phyloP scores from a whole-genome alignment of 2,797 vertebrate genomes.

The Acrocephalus scirpaceus region DNA sequence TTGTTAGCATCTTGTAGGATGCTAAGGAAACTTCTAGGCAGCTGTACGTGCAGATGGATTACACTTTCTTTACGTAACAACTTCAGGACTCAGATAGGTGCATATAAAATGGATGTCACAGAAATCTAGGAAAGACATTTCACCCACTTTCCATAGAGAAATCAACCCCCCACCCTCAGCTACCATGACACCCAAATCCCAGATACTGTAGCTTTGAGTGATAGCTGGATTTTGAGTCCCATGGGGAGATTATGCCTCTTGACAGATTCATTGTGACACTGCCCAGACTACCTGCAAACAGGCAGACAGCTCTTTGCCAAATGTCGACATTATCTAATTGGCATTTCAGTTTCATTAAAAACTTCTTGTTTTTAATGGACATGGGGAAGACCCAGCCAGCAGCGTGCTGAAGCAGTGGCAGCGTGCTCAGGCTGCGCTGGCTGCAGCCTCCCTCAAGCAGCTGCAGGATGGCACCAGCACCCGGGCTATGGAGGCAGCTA shows the following conservation, averaged over 20 bases:
- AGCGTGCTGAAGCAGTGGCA: background rate
- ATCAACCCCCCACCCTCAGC: background rate
- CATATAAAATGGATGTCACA: background rate
- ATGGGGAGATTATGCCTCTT: background rate
- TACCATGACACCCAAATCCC: conserved; percentile 3
- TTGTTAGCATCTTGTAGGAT: background rate
- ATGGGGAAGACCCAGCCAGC: background rate
- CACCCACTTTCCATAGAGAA: background rate
- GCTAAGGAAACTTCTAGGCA: background rate
- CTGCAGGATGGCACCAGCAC: background rate
- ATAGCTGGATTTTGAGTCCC: conserved; percentile 40
- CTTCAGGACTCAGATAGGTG: background rate
- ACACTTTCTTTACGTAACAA: background rate
- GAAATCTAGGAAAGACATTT: background rate
- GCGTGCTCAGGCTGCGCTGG: rapidly evolving
- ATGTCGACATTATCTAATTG: conserved; percentile 19
- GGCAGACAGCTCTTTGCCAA: conserved; percentile 37
- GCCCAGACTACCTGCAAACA: conserved; percentile 12
- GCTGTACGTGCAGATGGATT: background rate
- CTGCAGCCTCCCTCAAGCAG: background rate
- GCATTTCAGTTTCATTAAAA: too few relatives aligned
- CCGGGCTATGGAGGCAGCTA: background rate
- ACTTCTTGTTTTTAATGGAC: background rate
- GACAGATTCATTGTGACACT: background rate
- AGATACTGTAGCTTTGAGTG: background rate